phyloP scores from a whole-genome alignment of 2,797 vertebrate genomes.

The Lithobates pipiens region DNA sequence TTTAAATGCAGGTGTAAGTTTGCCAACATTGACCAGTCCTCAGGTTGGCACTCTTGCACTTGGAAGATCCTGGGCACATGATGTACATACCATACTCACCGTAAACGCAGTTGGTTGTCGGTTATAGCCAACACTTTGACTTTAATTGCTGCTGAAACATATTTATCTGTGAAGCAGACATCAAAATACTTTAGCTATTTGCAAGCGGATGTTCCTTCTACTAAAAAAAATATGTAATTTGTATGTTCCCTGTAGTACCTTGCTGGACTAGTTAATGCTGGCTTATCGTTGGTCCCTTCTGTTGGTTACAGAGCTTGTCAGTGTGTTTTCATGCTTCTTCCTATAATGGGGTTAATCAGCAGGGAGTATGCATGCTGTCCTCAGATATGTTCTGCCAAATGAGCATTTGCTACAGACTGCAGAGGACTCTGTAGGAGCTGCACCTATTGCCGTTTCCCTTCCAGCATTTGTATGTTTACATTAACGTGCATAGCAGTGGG shows the following conservation, averaged over 20 bases:
- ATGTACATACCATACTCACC: neutral
- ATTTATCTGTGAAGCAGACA: no score
- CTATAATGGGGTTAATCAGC: neutral
- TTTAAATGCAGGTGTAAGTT: no score
- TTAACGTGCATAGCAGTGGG: neutral
- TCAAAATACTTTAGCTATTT: neutral
- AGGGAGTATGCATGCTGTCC: neutral
- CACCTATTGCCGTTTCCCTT: neutral
- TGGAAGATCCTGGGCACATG: neutral
- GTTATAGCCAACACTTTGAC: no score
- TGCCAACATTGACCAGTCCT: no score
- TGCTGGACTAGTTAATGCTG: neutral
- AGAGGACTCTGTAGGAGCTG: neutral
- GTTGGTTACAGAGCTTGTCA: neutral
- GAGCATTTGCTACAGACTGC: slow-evolving; percentile 9
- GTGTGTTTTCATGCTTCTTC: neutral
- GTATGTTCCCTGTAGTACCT: neutral
- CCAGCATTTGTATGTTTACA: neutral
- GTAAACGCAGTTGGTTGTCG: no score
- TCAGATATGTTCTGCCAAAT: neutral
- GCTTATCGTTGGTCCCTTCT: neutral
- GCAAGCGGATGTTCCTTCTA: neutral
- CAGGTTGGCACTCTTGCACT: neutral
- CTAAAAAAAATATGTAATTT: no score
- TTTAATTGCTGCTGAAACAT: no score